A percentile compares a stretch with the other conserved stretches of the same genome.
Evolutionary conservation across 2,888 invertebrate species (phyloP).

Genomic region (Caenorhabditis sp.): DNA sequence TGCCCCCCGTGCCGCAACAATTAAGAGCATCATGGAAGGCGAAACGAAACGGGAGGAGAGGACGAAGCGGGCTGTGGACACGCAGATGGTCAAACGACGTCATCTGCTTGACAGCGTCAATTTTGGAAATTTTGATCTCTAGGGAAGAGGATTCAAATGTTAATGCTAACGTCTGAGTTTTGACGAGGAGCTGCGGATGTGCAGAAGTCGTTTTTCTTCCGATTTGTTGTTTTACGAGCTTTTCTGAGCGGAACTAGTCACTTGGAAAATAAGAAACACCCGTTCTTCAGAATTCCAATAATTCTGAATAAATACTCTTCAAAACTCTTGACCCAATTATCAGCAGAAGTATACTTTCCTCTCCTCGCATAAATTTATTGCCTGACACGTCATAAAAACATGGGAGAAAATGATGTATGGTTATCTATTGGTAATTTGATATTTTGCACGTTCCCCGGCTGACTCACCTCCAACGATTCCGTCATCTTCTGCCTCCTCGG

Average conservation of each 20-base stretch:
- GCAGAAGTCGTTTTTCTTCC: neutral
- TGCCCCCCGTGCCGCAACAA: conserved; percentile 31
- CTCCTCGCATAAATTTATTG: too few relatives aligned
- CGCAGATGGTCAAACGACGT: conserved; percentile 30
- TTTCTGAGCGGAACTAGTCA: too few relatives aligned
- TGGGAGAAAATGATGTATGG: neutral
- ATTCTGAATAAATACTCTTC: neutral
- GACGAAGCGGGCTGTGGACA: conserved; percentile 15
- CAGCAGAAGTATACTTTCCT: too few relatives aligned
- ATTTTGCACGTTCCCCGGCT: neutral
- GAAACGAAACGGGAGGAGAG: conserved; percentile 6
- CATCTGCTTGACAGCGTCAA: conserved; percentile 17
- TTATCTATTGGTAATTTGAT: neutral
- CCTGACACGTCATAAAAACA: conserved; percentile 5
- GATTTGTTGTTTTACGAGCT: neutral
- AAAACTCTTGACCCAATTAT: neutral
- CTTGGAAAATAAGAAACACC: neutral
- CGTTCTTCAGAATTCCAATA: neutral
- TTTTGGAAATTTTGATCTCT: conserved; percentile 5
- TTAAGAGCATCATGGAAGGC: conserved; percentile 52
- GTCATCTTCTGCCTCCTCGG: conserved; percentile 3
- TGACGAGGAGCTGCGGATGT: neutral
- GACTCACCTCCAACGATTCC: conserved; percentile 13
- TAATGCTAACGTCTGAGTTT: too few relatives aligned
- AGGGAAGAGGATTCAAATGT: neutral